Percentiles rank a stretch among this genome's conserved stretches.
Conservation (phyloP, 2,888 invertebrate species). For the Timema cristinae region DNA sequence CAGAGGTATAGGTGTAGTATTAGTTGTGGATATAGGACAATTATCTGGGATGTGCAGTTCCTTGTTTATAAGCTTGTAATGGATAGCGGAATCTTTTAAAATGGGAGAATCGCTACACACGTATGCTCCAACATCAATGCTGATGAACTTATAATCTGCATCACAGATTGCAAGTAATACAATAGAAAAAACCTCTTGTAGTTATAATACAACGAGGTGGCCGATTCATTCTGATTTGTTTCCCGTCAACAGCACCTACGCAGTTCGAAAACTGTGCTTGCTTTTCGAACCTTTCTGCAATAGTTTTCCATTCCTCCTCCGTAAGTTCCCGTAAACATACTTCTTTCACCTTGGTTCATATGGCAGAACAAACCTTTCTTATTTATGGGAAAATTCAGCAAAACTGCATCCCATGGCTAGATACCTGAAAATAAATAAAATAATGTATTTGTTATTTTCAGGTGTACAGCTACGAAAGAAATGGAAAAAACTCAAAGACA, state of each 20-base stretch:
- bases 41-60: too few species aligned
- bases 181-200: slow-evolving; percentile 36
- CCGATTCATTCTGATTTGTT: slow-evolving; percentile 38
- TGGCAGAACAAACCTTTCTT: slow-evolving; percentile 15
- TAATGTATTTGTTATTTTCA: neutral
- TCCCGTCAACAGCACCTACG: slow-evolving; percentile 40
- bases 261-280: slow-evolving; percentile 34
- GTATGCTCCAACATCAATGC: too few species aligned
- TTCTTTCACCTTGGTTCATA: slow-evolving; percentile 9
- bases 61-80: too few species aligned
- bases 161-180: too few species aligned
- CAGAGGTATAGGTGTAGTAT: too few species aligned
- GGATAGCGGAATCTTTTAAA: too few species aligned
- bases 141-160: too few species aligned
- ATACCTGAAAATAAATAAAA: slow-evolving; percentile 3
- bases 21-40: too few species aligned
- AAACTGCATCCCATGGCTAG: slow-evolving; percentile 18
- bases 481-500: slow-evolving; percentile 4
- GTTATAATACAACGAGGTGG: slow-evolving; percentile 38
- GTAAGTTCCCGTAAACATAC: slow-evolving; percentile 5
- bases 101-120: too few species aligned
- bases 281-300: slow-evolving; percentile 16
- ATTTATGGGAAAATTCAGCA: slow-evolving; percentile 13
- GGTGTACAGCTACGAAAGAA: slow-evolving; percentile 12
- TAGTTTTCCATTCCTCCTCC: slow-evolving; percentile 14